These are phyloP conservation scores for Caenorhabditis macrosperma DNA, from an alignment of 2,888 invertebrate species.

Conservation along the genomic window DNA sequence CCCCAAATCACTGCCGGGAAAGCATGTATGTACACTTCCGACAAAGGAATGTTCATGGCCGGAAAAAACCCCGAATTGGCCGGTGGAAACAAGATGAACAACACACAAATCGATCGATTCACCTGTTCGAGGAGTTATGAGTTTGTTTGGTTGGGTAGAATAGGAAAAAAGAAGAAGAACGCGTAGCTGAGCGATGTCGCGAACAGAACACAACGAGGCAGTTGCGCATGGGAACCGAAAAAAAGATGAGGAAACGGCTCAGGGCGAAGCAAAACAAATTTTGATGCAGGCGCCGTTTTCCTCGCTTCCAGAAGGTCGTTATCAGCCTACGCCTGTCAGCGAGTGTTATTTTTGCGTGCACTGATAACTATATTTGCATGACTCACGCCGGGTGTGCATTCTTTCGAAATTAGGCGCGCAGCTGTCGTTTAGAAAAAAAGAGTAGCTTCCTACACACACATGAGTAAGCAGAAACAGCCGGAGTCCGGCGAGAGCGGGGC, in stretches of 20 bases:
- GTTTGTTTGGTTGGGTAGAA: neutral
- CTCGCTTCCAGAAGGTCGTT: slow-evolving; percentile 23
- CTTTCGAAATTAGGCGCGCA: slow-evolving; percentile 21
- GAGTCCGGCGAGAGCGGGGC: neutral
- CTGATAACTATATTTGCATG: slow-evolving; percentile 40
- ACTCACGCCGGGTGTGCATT: slow-evolving; percentile 11
- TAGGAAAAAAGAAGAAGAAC: slow-evolving; percentile 2
- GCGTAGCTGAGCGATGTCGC: neutral
- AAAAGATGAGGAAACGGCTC: neutral
- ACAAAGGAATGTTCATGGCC: slow-evolving; percentile 19
- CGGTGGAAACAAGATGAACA: neutral
- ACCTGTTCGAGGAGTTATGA: neutral
- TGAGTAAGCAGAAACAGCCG: neutral
- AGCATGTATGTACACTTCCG: slow-evolving; percentile 35
- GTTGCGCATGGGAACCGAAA: neutral
- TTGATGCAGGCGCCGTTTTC: neutral
- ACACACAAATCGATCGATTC: neutral
- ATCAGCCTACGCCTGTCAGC: slow-evolving; percentile 18
- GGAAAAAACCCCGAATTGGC: neutral
- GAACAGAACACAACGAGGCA: slow-evolving; percentile 5
- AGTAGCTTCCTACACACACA: neutral
- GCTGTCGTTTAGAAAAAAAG: slow-evolving; percentile 11
- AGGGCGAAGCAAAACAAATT: neutral
- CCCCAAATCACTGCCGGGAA: slow-evolving; percentile 31
- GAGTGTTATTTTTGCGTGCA: neutral